phyloP scores from a whole-genome alignment of 2,113 vertebrate species.

The Sterna hirundo region DNA sequence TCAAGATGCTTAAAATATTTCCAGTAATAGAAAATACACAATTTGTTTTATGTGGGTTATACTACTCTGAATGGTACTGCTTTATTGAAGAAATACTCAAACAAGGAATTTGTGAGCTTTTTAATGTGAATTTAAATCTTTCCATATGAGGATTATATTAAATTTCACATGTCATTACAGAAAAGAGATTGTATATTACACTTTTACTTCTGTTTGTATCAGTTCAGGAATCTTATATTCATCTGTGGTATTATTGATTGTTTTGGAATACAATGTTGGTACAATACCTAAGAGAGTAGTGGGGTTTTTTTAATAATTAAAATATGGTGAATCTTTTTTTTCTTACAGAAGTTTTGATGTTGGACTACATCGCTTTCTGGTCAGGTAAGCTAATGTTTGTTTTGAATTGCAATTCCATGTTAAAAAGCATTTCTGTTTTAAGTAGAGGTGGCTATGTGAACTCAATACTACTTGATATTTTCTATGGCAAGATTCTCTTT shows the following conservation, averaged over 20 bases:
- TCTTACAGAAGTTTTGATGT: conserved; percentile 79
- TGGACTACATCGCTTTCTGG: conserved; percentile 79
- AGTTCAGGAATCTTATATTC: neutral
- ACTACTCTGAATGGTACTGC: neutral
- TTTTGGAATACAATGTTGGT: neutral
- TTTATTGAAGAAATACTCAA: neutral
- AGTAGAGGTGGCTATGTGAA: neutral
- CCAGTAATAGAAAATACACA: neutral
- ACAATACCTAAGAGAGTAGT: neutral
- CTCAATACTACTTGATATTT: neutral
- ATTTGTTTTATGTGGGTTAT: neutral
- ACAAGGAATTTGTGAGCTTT: neutral
- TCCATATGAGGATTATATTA: neutral
- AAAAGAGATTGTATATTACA: neutral
- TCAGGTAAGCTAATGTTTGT: conserved; percentile 72
- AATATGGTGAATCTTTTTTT: neutral
- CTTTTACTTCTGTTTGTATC: neutral
- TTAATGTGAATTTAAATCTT: neutral
- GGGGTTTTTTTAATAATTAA: neutral
- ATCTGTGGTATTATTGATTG: neutral
- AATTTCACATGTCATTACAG: neutral
- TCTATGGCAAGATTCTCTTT: neutral
- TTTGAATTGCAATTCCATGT: neutral
- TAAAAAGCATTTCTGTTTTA: neutral
- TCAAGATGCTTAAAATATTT: neutral